Base-by-base conservation (phyloP, 2,797 vertebrate species). In the Urocyon cinereoargenteus region DNA sequence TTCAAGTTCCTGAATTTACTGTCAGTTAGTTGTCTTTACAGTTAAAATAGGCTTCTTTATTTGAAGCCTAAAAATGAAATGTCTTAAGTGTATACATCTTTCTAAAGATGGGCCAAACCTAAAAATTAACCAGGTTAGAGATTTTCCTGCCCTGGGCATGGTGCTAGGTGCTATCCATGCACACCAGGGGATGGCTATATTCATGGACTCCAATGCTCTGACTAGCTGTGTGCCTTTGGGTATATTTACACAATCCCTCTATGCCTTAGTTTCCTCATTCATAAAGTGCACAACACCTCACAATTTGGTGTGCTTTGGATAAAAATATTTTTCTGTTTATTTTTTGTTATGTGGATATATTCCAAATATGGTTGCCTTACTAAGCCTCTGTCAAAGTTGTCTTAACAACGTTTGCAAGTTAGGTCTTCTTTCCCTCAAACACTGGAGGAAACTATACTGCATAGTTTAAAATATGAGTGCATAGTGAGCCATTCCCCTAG, bases 1-100 rank as follows among this genome's bases (percentile, higher is more conserved):
- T 98, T 99, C 99, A 97, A 99, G 95, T 98, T 99, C 99, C 97
- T 99, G 99, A 0, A 99, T 98, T 99, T 99, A n/a, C 99, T 99
- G 98, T 99, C 99, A 79, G 99, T 99, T 94, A 79, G 99, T 99
- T 94, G 99, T 99, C 98, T 99, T 99, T 82, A 99, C 99, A 95
- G 99, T 99, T 64, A 99, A 98, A 96, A 99, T 97, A 77, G 98
- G 99, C 99, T 98, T 99, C 99, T 98, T 99, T 99, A 98, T 99
- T 99, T 98, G 99, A 99, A 97, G 99, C 99, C 99, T 99, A 94
- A 82, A 97, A 97, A 94, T 89, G 57, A 45, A 96, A 73, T 26
- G 77, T 59, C 89, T 89, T 77, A 89, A 93, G 36, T 94, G 77
- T 57, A 77, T 51, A 68, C 45, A 75, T 75, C 59, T 86, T 86